These are phyloP conservation scores for Hedychridium roseum DNA, from an alignment of 2,888 invertebrate genomes.

Conservation along the genomic window DNA sequence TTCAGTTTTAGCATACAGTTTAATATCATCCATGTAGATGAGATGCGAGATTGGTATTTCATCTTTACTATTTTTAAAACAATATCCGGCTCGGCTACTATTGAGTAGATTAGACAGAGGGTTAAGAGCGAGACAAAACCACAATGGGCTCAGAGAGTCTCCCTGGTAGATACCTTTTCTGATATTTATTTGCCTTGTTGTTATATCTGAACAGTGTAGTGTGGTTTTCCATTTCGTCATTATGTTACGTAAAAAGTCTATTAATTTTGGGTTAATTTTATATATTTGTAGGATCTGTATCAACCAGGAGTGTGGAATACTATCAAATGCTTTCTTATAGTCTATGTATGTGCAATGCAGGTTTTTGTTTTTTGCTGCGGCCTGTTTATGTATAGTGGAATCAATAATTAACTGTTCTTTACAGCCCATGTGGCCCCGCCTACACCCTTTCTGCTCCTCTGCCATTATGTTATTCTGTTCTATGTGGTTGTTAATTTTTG, in stretches of 20 bases:
- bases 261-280: background rate
- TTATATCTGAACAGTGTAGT: too few species aligned
- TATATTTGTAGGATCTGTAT: background rate
- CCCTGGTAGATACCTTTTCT: constrained; percentile 22
- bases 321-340: constrained; percentile 18
- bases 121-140: constrained; percentile 22
- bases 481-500: constrained; percentile 1
- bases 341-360: constrained; percentile 9
- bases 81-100: background rate
- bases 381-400: background rate
- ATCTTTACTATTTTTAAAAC: constrained; percentile 5
- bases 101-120: constrained; percentile 19
- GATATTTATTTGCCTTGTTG: constrained; percentile 9
- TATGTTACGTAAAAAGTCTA: background rate
- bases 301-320: constrained; percentile 16
- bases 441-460: background rate
- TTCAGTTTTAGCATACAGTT: constrained; percentile 19
- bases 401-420: background rate
- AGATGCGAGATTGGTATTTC: constrained; percentile 18
- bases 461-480: background rate
- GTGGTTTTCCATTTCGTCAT: background rate
- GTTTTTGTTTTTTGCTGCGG: constrained; percentile 4
- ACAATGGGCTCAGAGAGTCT: constrained; percentile 18
- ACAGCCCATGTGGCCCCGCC: background rate
- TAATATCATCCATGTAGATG: constrained; percentile 31